Conservation (phyloP, 2,888 invertebrate genomes). For the Lycia hirtaria region DNA sequence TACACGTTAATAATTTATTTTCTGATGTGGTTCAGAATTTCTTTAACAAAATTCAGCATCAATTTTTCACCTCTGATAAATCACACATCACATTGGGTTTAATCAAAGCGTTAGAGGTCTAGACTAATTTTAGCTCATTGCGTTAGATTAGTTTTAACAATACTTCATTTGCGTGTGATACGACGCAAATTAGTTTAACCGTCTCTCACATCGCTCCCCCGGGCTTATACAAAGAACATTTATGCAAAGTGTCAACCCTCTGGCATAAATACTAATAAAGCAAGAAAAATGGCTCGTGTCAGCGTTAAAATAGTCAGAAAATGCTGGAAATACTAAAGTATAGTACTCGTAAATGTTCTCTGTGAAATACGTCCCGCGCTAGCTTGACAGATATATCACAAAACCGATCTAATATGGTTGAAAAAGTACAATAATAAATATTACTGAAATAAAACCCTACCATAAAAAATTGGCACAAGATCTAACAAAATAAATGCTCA, state of each 20-base stretch:
- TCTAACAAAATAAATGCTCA: no score
- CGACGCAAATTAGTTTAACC: conserved; percentile 1
- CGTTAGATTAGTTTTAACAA: conserved; percentile 4
- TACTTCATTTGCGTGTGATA: not conserved
- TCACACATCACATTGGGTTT: not conserved
- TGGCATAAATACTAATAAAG: conserved; percentile 24
- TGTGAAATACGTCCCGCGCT: conserved; percentile 18
- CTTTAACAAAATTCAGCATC: not conserved
- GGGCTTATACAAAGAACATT: conserved; percentile 5
- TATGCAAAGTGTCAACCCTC: conserved; percentile 12
- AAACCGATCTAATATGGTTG: conserved; percentile 12
- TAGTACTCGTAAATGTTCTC: conserved; percentile 14
- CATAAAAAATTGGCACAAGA: no score
- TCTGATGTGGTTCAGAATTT: not conserved
- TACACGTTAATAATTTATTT: no score
- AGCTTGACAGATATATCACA: conserved; percentile 11
- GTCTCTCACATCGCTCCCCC: conserved; percentile 1
- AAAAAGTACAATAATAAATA: conserved; percentile 2
- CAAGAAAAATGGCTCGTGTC: conserved; percentile 6
- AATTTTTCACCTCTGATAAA: no score
- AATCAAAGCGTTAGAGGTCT: not conserved
- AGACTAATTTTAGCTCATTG: not conserved
- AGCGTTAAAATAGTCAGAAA: conserved; percentile 17
- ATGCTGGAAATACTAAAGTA: conserved; percentile 3
- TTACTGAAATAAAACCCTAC: no score